Evolutionary conservation across 2,888 invertebrate genomes (phyloP).

Genomic region (Conus canariensis): DNA sequence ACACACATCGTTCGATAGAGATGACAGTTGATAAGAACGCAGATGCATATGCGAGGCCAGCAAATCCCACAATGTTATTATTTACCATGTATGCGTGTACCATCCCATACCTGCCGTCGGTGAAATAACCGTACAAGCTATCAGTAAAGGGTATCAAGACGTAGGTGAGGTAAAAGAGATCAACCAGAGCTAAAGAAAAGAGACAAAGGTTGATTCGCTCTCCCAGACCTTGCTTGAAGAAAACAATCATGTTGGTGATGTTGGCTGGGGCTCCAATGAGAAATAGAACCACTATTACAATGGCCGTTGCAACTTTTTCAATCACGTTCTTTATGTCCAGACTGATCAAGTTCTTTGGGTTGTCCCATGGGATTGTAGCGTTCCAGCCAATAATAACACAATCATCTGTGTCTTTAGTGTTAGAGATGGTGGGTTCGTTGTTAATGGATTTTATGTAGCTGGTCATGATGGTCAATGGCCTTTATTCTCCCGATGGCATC

Average conservation of each 20-base stretch:
- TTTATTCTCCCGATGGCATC: not conserved
- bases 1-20: slow-evolving; percentile 27
- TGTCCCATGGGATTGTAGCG: slow-evolving; percentile 2
- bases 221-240: slow-evolving; percentile 13
- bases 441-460: too few species aligned
- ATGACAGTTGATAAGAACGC: slow-evolving; percentile 6
- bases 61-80: slow-evolving; percentile 19
- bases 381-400: not conserved
- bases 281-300: not conserved
- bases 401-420: too few species aligned
- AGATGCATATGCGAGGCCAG: slow-evolving; percentile 23
- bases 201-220: slow-evolving; percentile 17
- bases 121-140: not conserved
- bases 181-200: not conserved
- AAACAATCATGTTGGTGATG: slow-evolving; percentile 20
- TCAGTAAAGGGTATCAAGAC: not conserved
- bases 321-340: not conserved
- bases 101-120: not conserved
- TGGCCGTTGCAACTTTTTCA: not conserved
- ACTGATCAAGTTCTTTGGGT: slow-evolving; percentile 3
- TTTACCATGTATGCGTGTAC: not conserved
- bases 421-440: not conserved
- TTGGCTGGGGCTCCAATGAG: slow-evolving; percentile 3
- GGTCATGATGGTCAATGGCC: not conserved
- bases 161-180: not conserved